Conservation (phyloP, 2,797 vertebrate species). For the Sciurus vulgaris region DNA sequence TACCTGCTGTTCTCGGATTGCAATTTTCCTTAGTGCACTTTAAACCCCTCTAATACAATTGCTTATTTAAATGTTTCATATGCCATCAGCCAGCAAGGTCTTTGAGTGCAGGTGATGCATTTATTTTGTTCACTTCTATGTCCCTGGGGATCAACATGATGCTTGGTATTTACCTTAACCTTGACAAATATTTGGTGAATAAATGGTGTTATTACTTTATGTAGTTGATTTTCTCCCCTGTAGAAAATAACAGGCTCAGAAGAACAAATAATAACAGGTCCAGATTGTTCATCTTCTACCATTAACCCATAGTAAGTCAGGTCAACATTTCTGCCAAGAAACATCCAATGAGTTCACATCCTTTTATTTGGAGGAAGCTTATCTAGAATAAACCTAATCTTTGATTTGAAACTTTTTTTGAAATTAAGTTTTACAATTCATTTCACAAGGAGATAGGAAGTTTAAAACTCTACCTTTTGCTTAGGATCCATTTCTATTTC, state of each 20-base stretch:
- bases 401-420: background rate
- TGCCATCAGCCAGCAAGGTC: background rate
- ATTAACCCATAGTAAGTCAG: background rate
- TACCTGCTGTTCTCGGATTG: background rate
- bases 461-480: conserved; percentile 28
- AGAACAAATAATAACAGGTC: background rate
- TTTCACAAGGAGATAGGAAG: conserved; percentile 49
- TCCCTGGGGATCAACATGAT: background rate
- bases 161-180: conserved; percentile 3
- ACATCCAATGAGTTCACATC: background rate
- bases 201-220: background rate
- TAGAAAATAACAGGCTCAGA: conserved; percentile 42
- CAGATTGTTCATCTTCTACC: background rate
- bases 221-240: background rate
- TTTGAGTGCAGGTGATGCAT: background rate
- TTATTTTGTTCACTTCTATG: background rate
- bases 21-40: background rate
- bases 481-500: background rate
- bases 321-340: background rate
- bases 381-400: background rate
- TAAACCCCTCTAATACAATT: background rate
- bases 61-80: background rate
- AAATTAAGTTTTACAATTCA: conserved; percentile 1
- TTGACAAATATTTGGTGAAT: conserved; percentile 19
- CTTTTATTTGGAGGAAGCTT: conserved; percentile 38